phyloP scores from a whole-genome alignment of 2,888 invertebrate genomes.

The Dicyrtoma fusca region DNA sequence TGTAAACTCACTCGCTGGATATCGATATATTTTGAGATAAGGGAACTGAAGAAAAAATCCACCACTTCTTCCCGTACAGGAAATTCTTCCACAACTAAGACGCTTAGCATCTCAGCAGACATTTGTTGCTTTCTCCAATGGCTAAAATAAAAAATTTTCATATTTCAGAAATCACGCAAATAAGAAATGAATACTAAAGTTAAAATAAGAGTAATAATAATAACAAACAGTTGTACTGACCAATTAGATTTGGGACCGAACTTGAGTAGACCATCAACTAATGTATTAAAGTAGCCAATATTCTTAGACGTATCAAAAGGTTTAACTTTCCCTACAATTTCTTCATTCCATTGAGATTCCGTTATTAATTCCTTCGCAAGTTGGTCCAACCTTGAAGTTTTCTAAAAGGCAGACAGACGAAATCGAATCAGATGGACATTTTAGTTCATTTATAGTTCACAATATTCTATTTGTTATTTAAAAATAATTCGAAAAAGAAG shows the following conservation, averaged over 20 bases:
- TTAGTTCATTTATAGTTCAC: no score
- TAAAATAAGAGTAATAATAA: no score
- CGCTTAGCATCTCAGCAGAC: constrained; percentile 53
- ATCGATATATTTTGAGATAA: constrained; percentile 52
- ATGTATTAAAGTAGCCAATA: constrained; percentile 10
- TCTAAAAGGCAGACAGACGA: constrained; percentile 8
- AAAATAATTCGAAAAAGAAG: no score
- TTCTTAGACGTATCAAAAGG: constrained; percentile 10
- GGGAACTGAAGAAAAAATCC: constrained; percentile 49
- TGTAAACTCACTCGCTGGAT: constrained; percentile 50
- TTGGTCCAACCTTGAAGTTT: neutral
- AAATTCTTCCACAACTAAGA: constrained; percentile 51
- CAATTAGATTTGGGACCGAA: constrained; percentile 22
- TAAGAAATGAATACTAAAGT: neutral
- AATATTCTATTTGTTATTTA: no score
- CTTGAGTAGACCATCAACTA: constrained; percentile 34
- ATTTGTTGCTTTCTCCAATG: constrained; percentile 55
- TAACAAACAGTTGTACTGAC: constrained; percentile 7
- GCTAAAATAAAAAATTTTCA: constrained; percentile 35
- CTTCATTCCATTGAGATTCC: constrained; percentile 10
- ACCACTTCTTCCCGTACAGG: constrained; percentile 45
- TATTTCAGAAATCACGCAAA: neutral
- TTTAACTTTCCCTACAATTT: constrained; percentile 7
- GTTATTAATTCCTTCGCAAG: constrained; percentile 7
- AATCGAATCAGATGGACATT: neutral